Conservation (phyloP, 92 coral and sea anemone species). For the Phenganax stokvisi region DNA sequence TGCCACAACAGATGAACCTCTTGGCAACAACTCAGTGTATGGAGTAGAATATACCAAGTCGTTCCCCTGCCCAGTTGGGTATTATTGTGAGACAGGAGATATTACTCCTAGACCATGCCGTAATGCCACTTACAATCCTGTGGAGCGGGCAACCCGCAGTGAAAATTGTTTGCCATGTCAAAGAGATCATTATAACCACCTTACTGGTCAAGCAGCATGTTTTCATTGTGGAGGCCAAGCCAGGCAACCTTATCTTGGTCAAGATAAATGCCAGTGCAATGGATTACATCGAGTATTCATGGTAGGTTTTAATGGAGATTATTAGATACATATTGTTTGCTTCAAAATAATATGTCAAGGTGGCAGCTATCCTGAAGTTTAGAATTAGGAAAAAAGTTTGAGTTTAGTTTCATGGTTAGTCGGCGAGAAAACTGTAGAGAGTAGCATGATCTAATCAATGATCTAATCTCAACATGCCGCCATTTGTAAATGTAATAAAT, state of each 20-base stretch:
- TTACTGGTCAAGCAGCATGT: slow-evolving; percentile 70
- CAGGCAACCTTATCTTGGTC: slow-evolving; percentile 51
- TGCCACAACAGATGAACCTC: slow-evolving; percentile 88
- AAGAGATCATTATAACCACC: slow-evolving; percentile 59
- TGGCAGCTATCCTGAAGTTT: no score
- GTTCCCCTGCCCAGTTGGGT: slow-evolving; percentile 78
- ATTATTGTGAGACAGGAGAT: slow-evolving; percentile 79
- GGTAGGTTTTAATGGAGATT: slow-evolving; percentile 43
- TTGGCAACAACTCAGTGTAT: slow-evolving; percentile 54
- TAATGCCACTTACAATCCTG: slow-evolving; percentile 75
- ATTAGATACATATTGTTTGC: no score
- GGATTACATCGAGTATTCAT: slow-evolving; percentile 74
- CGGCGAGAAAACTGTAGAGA: background rate
- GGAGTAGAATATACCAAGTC: slow-evolving; percentile 69
- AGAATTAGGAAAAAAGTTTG: background rate
- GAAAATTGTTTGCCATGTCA: slow-evolving; percentile 69
- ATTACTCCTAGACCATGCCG: slow-evolving; percentile 59
- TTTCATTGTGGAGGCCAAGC: slow-evolving; percentile 70
- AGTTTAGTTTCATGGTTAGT: background rate
- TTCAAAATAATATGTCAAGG: no score
- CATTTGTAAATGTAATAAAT: background rate
- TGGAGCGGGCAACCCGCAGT: slow-evolving; percentile 54
- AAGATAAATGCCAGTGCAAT: slow-evolving; percentile 69
- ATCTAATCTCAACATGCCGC: background rate
- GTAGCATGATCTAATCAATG: background rate